Conservation (phyloP, 2,888 invertebrate genomes). For the Xestoiulus laeticollis region DNA sequence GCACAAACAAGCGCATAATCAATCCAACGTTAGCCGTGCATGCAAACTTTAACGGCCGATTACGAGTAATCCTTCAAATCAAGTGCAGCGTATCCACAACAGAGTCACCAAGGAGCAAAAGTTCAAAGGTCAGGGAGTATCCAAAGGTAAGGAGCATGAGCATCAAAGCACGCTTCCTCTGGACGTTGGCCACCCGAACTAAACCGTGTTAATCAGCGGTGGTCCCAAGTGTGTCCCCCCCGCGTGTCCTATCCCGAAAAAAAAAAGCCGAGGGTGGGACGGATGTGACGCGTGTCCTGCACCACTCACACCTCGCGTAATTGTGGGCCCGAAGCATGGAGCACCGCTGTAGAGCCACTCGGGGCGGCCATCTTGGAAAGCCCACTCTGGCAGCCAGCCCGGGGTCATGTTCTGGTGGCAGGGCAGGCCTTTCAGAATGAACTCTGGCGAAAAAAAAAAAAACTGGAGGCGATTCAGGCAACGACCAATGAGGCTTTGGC, state of each 20-base stretch:
- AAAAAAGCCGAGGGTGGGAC: background rate
- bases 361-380: conserved; percentile 4
- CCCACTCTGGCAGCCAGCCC: background rate
- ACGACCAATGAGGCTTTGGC: conserved; percentile 34
- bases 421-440: background rate
- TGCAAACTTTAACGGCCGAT: background rate
- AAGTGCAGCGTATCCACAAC: background rate
- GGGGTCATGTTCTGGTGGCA: background rate
- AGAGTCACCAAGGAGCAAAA: background rate
- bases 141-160: background rate
- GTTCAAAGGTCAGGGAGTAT: background rate
- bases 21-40: background rate
- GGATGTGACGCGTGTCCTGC: conserved; percentile 18
- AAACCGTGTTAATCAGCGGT: background rate
- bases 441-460: background rate
- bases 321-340: conserved; percentile 29
- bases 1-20: background rate
- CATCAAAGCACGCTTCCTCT: background rate
- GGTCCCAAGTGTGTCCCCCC: conserved; percentile 4
- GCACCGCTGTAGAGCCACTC: conserved; percentile 27
- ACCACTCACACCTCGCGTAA: conserved; percentile 15
- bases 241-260: background rate
- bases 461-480: background rate
- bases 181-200: background rate
- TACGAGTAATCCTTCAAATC: conserved; percentile 2